phyloP scores from a whole-genome alignment of 2,113 vertebrate species.

The Neogobius melanostomus region DNA sequence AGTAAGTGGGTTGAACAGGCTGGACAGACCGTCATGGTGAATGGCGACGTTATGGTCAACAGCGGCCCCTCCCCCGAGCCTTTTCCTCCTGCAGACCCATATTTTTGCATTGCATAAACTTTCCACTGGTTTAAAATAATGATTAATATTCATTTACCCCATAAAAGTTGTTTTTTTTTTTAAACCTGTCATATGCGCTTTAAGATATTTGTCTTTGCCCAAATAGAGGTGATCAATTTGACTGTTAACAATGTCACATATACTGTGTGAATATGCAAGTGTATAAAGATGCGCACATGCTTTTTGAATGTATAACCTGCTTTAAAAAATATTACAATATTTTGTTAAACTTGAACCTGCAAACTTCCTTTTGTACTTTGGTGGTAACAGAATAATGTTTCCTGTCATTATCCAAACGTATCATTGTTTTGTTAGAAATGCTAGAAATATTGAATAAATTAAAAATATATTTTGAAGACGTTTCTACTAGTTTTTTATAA shows the following conservation, averaged over 20 bases:
- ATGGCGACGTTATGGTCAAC: no score
- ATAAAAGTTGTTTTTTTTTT: neutral
- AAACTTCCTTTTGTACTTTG: neutral
- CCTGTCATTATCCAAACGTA: neutral
- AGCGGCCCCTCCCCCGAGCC: no score
- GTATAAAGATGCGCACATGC: neutral
- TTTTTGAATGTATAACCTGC: slow-evolving; percentile 28
- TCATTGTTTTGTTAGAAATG: neutral
- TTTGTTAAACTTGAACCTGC: neutral
- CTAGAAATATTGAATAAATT: slow-evolving; percentile 5
- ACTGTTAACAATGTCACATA: neutral
- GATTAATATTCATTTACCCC: no score
- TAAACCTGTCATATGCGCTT: neutral
- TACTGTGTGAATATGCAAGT: neutral
- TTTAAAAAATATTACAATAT: neutral
- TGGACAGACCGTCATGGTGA: no score
- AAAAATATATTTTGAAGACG: neutral
- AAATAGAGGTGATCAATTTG: slow-evolving; percentile 13
- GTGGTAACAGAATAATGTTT: neutral
- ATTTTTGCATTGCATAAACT: no score
- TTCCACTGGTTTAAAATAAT: no score
- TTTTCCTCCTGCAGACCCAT: no score
- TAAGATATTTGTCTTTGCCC: neutral
- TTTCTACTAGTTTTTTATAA: no score
- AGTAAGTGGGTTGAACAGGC: no score